Evolutionary conservation across 2,797 vertebrate genomes (phyloP), one percentile per base, ranked within the genome.

Genomic region (Clarias platycephalus): DNA sequence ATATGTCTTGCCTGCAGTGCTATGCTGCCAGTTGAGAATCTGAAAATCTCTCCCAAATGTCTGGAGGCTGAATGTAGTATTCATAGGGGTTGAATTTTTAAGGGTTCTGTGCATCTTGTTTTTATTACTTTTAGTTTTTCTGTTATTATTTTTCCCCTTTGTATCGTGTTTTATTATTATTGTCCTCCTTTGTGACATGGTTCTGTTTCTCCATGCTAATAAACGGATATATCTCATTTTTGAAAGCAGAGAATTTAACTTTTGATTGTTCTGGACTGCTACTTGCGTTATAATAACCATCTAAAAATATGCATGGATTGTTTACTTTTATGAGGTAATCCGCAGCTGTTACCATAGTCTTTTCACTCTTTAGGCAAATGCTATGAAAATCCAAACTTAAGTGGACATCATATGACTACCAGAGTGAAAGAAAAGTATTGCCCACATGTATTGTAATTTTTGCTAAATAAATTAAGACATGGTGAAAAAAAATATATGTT

Each of bases 61-160:
- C 53, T 67, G 31, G 15, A 64, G 24, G 67, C 60, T 76, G 55
- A 55, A 85, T 62, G 71, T 55, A 60, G 26, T 81, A 85, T 82
- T 82, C 53, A 57, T 20, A 76, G 55, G 62, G 71, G 63, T 49
- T 68, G 24, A 60, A 74, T 82, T 76, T 75, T 82, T 60, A 76
- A 81, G 60, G n/a, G n/a, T 85, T 60, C 22, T 58, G 49, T 67
- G 20, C 76, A 64, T 76, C 49, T 16, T n/a, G 5, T 40, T 60
- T 44, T 78, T 78, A 78, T n/a, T 66, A 74, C 16, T 82, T 75
- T 64, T 76, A 55, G 22, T 75, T 66, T 81, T 66, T 81, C 63
- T 55, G 37, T 80, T 66, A 80, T 66, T 66, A 31, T 28, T 66
- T 44, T 49, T 31, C 7, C 9, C 20, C 16, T 66, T 18, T 49